Base-by-base conservation (phyloP, 2,797 vertebrate genomes). In the Brachymystax lenok region DNA sequence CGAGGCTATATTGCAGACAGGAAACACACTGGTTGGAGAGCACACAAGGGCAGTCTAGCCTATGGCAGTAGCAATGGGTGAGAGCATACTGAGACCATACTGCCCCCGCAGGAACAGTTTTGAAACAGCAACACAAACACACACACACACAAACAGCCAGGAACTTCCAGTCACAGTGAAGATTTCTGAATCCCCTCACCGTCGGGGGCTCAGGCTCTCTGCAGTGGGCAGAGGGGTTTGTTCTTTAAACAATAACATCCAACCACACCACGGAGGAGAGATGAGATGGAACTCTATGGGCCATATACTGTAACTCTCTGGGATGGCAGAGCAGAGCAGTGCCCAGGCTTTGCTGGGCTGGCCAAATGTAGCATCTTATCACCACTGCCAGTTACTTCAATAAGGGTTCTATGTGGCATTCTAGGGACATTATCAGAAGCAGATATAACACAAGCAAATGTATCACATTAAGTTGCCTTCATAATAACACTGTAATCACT, bases 231-330 rank as follows among this genome's bases (percentile, higher is more conserved):
- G 19, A 69, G 54, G 72, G 66, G 82, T 85, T 92, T 69, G 89
- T 93, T 94, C 89, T 90, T 93, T 90, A 95, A 96, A 96, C 93
- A 96, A 94, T 91, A 96, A 94, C 93, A 95, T 94, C 92, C 92
- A 93, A 93, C 92, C 83, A 61, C 64, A 52, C 13, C 16, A 33
- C 2, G 12, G 69, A 24, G 1, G n/a, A 40, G 35, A 16, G 14
- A 51, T 3, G 52, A 54, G 19, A 12, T 12, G 2, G 10, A n/a
- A 4, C 16, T 33, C 17, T 21, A 19, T 17, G 30, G 17, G 35
- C 0, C 10, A 46, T 46, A 8, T 30, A 28, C 4, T 35, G 24
- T 30, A 24, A 5, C 28, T 17, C 4, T 54, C 12, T n/a, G 54
- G 54, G 17, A 28, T 16, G 50, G 46, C 13, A 7, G 7, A 46